phyloP scores from a whole-genome alignment of 2,888 invertebrate genomes.

The Caenorhabditis imperialis region DNA sequence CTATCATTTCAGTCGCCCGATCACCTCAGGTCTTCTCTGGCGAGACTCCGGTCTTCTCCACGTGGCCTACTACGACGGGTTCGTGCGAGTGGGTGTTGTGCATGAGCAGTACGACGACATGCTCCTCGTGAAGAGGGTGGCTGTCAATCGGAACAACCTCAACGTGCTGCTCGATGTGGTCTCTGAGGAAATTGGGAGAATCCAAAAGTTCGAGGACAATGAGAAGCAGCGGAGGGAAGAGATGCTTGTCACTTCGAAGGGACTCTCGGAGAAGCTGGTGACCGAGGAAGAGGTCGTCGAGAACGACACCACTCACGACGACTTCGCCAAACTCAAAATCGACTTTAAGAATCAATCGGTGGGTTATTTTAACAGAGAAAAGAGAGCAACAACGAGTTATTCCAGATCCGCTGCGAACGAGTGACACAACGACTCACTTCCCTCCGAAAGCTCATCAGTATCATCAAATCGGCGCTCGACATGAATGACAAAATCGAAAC shows the following conservation, averaged over 20 bases:
- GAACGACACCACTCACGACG: conserved; percentile 43
- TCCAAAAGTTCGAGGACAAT: conserved; percentile 56
- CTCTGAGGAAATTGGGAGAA: conserved; percentile 53
- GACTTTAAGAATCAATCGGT: conserved; percentile 64
- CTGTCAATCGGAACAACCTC: conserved; percentile 54
- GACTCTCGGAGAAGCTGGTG: conserved; percentile 27
- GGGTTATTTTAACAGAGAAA: not conserved
- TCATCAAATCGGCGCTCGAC: conserved; percentile 49
- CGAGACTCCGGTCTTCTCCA: conserved; percentile 59
- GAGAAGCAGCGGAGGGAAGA: conserved; percentile 53
- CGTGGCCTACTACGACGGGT: conserved; percentile 65
- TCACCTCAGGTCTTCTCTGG: conserved; percentile 58
- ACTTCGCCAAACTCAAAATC: conserved; percentile 56
- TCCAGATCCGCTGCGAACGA: conserved; percentile 60
- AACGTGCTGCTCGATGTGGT: conserved; percentile 48
- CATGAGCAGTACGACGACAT: conserved; percentile 67
- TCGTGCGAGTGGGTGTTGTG: conserved; percentile 59
- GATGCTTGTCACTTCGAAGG: conserved; percentile 52
- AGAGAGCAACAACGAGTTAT: not conserved
- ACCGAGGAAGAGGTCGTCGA: conserved; percentile 24
- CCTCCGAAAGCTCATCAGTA: conserved; percentile 52
- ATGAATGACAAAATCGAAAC: conserved; percentile 51
- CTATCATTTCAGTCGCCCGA: conserved; percentile 60
- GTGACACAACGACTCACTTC: conserved; percentile 54
- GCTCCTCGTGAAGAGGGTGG: conserved; percentile 62